phyloP scores from a whole-genome alignment of 2,888 invertebrate species.

The Volucella inflata region DNA sequence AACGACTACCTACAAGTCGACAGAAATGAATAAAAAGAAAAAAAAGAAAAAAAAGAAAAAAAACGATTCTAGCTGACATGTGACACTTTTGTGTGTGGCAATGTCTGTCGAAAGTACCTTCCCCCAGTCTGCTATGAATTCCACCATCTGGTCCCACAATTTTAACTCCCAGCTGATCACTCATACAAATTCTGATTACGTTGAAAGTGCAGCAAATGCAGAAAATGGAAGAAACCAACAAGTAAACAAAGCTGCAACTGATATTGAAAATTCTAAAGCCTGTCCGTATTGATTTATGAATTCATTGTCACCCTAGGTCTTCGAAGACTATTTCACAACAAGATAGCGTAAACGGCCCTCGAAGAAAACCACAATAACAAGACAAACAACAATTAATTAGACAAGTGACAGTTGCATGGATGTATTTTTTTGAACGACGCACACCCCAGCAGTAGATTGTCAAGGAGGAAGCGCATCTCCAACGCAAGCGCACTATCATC shows the following conservation, averaged over 20 bases:
- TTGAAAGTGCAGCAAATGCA: not conserved
- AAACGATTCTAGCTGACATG: too few species aligned
- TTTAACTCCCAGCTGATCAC: constrained; percentile 10
- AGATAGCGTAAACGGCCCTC: constrained; percentile 46
- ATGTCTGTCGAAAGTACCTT: too few species aligned
- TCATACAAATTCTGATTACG: not conserved
- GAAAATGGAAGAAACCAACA: constrained; percentile 1
- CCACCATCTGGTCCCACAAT: too few species aligned
- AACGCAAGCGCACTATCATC: constrained; percentile 68
- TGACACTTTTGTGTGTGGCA: too few species aligned
- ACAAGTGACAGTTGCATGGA: constrained; percentile 65
- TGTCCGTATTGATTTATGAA: constrained; percentile 48
- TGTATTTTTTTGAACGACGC: constrained; percentile 23
- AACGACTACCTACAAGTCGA: too few species aligned
- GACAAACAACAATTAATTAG: not conserved
- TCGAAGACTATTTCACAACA: not conserved
- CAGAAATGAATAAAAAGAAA: too few species aligned
- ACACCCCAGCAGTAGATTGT: not conserved
- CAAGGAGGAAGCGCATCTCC: constrained; percentile 70
- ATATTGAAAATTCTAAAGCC: not conserved
- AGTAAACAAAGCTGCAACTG: constrained; percentile 16
- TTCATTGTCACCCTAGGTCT: constrained; percentile 41
- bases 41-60: too few species aligned
- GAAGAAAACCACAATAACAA: constrained; percentile 45
- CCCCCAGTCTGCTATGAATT: too few species aligned